Conservation (phyloP, 2,113 vertebrate species). For the Gallinago jamesoni region DNA sequence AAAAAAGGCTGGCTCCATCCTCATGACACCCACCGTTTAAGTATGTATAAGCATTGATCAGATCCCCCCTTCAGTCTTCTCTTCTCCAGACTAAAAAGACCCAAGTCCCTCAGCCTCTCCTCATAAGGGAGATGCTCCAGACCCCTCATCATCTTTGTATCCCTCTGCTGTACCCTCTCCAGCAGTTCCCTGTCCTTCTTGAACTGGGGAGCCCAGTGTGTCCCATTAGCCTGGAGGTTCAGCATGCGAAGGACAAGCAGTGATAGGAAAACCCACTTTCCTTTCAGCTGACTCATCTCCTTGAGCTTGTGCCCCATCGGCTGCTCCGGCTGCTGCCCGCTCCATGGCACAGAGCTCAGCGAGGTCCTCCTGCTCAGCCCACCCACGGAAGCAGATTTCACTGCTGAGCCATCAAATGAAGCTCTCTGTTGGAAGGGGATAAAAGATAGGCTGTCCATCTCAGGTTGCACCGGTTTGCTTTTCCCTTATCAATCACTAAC, state of each 20-base stretch:
- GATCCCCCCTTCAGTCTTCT: too few relatives aligned
- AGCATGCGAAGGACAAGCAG: not conserved
- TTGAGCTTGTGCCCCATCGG: accelerated
- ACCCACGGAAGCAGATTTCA: not conserved
- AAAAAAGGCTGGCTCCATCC: too few relatives aligned
- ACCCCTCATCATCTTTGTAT: too few relatives aligned
- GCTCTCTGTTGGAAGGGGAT: not conserved
- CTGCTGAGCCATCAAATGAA: not conserved
- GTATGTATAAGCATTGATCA: too few relatives aligned
- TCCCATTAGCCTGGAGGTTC: not conserved
- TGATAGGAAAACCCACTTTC: not conserved
- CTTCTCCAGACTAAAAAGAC: too few relatives aligned
- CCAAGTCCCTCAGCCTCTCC: too few relatives aligned
- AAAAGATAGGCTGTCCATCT: not conserved
- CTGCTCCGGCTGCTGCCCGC: not conserved
- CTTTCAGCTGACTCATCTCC: not conserved
- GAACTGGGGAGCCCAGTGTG: too few relatives aligned
- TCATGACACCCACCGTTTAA: too few relatives aligned
- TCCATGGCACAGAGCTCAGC: not conserved
- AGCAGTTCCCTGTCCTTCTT: too few relatives aligned
- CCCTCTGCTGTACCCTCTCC: too few relatives aligned
- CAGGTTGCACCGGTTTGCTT: not conserved
- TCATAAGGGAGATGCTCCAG: too few relatives aligned
- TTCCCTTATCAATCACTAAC: not conserved
- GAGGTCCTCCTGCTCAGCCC: not conserved